These are phyloP conservation scores for Molossus alvarezi DNA, from an alignment of 2,797 vertebrate genomes.

Conservation along the genomic window DNA sequence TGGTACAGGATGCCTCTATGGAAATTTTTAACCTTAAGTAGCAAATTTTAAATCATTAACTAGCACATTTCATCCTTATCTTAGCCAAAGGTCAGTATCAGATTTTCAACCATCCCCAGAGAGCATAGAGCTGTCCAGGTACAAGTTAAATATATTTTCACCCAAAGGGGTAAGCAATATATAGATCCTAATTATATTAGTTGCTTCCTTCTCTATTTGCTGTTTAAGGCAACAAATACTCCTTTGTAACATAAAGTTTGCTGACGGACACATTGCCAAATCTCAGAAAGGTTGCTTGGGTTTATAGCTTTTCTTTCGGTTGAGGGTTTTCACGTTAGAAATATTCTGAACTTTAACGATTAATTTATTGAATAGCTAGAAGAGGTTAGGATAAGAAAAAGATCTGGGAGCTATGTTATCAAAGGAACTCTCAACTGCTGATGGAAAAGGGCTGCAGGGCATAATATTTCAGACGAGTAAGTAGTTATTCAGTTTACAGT, in stretches of 20 bases:
- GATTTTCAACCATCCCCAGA: neutral
- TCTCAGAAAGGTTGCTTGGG: conserved; percentile 25
- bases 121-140: neutral
- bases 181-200: neutral
- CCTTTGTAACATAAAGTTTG: neutral
- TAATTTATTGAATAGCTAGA: conserved; percentile 58
- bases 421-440: conserved; percentile 50
- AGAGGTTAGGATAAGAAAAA: conserved; percentile 5
- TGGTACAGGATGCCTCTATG: neutral
- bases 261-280: conserved; percentile 2
- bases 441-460: neutral
- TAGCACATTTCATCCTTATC: neutral
- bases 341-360: conserved; percentile 53
- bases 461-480: conserved; percentile 28
- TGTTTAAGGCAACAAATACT: conserved; percentile 18
- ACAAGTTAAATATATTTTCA: neutral
- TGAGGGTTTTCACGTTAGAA: conserved; percentile 41
- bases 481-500: conserved; percentile 31
- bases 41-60: conserved; percentile 57
- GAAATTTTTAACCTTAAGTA: conserved; percentile 61
- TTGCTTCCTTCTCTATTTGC: neutral
- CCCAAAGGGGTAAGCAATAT: neutral
- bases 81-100: conserved; percentile 7
- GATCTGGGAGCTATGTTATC: neutral
- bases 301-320: conserved; percentile 55